A percentile compares a stretch with the other conserved stretches of the same genome.
These are phyloP conservation scores for Zoanthus solanderi DNA, from an alignment of 92 coral and sea anemone genomes.

Conservation along the genomic window DNA sequence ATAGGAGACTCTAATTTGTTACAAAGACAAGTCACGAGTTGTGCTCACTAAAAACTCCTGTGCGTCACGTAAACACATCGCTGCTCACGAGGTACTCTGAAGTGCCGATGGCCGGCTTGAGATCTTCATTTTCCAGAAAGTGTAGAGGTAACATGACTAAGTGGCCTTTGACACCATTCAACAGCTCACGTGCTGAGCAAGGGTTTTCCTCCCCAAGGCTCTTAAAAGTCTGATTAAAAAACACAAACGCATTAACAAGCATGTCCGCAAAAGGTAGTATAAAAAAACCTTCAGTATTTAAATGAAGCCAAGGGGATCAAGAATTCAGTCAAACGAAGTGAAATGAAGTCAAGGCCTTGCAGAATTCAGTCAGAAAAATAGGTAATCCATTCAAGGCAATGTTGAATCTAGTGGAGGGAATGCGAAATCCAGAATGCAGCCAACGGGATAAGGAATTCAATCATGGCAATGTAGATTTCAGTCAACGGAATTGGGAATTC, in stretches of 20 bases:
- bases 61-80: slow-evolving; percentile 80
- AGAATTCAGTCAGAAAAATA: too few species aligned
- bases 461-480: too few species aligned
- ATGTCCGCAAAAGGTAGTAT: too few species aligned
- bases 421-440: too few species aligned
- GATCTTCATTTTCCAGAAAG: slow-evolving; percentile 85
- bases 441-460: too few species aligned
- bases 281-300: too few species aligned
- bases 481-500: too few species aligned
- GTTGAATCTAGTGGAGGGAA: too few species aligned
- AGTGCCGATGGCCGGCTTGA: slow-evolving; percentile 89
- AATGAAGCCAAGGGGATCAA: too few species aligned
- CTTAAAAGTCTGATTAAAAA: slow-evolving; percentile 53
- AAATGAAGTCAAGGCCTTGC: too few species aligned
- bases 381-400: too few species aligned
- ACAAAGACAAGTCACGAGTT: not conserved
- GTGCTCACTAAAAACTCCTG: not conserved
- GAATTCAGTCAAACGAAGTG: too few species aligned
- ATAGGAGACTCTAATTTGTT: not conserved
- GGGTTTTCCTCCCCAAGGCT: slow-evolving; percentile 56
- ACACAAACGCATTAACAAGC: not conserved
- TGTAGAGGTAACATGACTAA: slow-evolving; percentile 84
- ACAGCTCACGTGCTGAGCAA: slow-evolving; percentile 67
- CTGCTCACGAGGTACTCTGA: slow-evolving; percentile 78
- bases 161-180: slow-evolving; percentile 86